phyloP scores from a whole-genome alignment of 2,113 vertebrate genomes.

The Prionailurus bengalensis region DNA sequence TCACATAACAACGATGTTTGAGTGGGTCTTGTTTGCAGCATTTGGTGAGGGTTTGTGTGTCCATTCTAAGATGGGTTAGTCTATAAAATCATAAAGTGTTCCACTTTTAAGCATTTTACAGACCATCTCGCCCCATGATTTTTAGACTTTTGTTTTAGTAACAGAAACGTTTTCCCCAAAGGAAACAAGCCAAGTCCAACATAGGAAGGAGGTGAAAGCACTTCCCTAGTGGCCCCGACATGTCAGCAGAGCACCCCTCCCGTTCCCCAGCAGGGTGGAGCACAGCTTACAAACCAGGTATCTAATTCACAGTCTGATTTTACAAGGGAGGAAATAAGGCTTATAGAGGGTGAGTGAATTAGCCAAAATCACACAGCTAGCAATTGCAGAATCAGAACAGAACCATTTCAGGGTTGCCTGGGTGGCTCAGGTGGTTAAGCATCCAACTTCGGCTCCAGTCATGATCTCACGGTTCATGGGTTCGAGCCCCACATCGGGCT shows the following conservation, averaged over 20 bases:
- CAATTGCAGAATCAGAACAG: background rate
- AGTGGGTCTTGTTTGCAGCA: background rate
- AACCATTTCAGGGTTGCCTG: too few species aligned
- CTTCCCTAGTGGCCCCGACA: rapidly evolving
- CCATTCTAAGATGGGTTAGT: background rate
- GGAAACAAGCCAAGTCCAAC: background rate
- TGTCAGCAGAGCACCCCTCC: background rate
- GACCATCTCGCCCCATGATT: background rate
- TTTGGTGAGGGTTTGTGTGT: background rate
- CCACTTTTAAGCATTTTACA: background rate
- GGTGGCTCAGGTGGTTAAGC: too few species aligned
- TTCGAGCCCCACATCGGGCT: too few species aligned
- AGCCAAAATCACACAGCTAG: background rate
- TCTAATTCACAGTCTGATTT: background rate
- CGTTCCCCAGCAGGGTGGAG: background rate
- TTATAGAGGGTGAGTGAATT: background rate
- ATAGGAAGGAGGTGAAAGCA: rapidly evolving
- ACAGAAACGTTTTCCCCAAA: background rate
- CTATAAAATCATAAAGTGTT: background rate
- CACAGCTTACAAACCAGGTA: too few species aligned
- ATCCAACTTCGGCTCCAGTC: too few species aligned
- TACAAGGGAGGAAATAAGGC: background rate
- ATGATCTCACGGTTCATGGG: too few species aligned
- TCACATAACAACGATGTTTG: background rate
- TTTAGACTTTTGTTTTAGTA: background rate